Evolutionary conservation across 2,113 vertebrate species (phyloP).

Genomic region (Nothoprocta pentlandii): DNA sequence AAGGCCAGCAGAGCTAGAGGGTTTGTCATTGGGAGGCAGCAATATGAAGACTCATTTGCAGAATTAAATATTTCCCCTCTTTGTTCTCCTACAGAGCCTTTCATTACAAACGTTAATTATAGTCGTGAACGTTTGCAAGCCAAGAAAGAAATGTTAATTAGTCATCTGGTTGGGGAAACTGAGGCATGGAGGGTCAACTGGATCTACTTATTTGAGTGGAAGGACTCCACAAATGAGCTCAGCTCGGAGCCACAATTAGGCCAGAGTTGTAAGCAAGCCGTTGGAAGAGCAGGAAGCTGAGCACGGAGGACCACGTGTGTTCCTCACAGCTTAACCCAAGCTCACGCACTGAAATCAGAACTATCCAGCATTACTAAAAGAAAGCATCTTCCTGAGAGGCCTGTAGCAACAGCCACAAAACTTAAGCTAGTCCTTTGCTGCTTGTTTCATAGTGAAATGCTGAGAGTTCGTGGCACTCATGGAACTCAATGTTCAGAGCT

Average conservation of each 20-base stretch:
- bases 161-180: not conserved
- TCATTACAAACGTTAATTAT: not conserved
- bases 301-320: rapidly evolving
- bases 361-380: rapidly evolving
- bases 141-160: not conserved
- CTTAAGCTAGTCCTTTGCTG: not conserved
- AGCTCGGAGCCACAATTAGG: not conserved
- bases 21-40: not conserved
- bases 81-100: not conserved
- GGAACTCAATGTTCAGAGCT: not conserved
- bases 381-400: not conserved
- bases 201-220: not conserved
- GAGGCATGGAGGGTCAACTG: not conserved
- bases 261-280: not conserved
- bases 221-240: not conserved
- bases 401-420: not conserved
- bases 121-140: not conserved
- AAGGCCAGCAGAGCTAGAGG: not conserved
- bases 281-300: not conserved
- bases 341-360: not conserved
- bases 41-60: not conserved
- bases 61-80: not conserved
- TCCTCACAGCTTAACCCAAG: rapidly evolving
- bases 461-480: no score
- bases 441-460: no score